Percentiles rank a stretch among this genome's conserved stretches.
These are phyloP conservation scores for Spisula solida DNA, from an alignment of 2,888 invertebrate genomes.

Conservation along the genomic window DNA sequence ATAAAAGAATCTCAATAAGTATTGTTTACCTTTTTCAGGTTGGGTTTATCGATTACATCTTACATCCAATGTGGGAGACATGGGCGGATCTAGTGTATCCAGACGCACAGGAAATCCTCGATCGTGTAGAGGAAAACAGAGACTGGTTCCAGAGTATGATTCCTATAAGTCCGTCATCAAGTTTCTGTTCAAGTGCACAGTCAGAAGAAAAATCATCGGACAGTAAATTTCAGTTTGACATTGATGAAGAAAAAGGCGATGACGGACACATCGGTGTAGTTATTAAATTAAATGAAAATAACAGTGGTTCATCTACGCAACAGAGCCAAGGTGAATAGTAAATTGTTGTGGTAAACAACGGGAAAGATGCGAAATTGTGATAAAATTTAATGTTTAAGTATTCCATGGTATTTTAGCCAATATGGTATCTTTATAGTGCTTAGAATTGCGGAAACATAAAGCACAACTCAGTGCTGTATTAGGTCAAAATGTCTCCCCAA, in stretches of 20 bases:
- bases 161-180: conserved; percentile 93
- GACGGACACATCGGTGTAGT: conserved; percentile 49
- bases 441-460: conserved; percentile 26
- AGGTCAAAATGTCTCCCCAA: conserved; percentile 39
- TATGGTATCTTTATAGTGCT: conserved; percentile 43
- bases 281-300: conserved; percentile 63
- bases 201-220: conserved; percentile 72
- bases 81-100: conserved; percentile 99
- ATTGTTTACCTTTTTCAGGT: conserved; percentile 89
- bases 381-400: conserved; percentile 46
- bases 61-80: conserved; percentile 99
- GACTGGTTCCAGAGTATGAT: conserved; percentile 98
- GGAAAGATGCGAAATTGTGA: conserved; percentile 42
- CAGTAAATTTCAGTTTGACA: conserved; percentile 80
- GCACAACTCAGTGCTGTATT: conserved; percentile 33
- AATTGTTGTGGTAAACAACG: conserved; percentile 14
- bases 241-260: conserved; percentile 78
- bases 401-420: conserved; percentile 41
- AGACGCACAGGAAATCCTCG: conserved; percentile 99
- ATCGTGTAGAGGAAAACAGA: conserved; percentile 98
- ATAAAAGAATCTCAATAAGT: not conserved
- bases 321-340: conserved; percentile 37
- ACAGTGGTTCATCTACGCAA: conserved; percentile 38
- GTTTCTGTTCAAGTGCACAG: conserved; percentile 80
- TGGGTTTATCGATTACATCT: conserved; percentile 99